Evolutionary conservation across 2,888 invertebrate genomes (phyloP).

Genomic region (Nemoura dubitans): DNA sequence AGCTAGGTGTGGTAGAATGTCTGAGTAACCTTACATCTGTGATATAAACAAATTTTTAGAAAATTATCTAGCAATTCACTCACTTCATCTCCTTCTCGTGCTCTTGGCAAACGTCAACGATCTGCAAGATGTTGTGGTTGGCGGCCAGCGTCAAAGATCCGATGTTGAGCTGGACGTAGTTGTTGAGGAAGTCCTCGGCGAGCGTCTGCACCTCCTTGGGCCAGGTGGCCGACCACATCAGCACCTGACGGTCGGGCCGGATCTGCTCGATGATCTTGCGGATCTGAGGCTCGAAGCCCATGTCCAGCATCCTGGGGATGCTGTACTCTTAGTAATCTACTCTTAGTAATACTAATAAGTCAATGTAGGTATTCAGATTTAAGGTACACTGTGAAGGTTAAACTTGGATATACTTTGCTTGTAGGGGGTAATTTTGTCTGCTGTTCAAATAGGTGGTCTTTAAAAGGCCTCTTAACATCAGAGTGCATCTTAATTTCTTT

Average conservation of each 20-base stretch:
- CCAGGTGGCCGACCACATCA: constrained; percentile 99
- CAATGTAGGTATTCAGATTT: no score
- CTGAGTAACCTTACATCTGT: no score
- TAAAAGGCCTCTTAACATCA: no score
- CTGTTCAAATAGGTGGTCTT: no score
- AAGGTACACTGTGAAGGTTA: no score
- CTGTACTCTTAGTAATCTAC: no score
- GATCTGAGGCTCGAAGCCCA: constrained; percentile 98
- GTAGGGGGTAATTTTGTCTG: no score
- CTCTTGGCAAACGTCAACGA: constrained; percentile 92
- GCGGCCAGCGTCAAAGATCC: constrained; percentile 93
- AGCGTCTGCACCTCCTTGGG: constrained; percentile 95
- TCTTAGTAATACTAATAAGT: no score
- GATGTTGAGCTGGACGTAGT: constrained; percentile 97
- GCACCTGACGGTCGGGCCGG: constrained; percentile 66
- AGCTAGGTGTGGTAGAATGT: no score
- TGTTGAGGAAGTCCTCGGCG: constrained; percentile 94
- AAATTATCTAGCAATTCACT: constrained; percentile 32
- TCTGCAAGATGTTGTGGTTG: constrained; percentile 92
- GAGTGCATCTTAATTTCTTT: no score
- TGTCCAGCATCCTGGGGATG: constrained; percentile 86
- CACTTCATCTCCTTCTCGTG: constrained; percentile 80
- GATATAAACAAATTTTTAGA: no score
- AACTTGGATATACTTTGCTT: no score
- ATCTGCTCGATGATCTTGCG: constrained; percentile 95